A percentile compares a stretch with the other conserved stretches of the same genome.
phyloP scores from a whole-genome alignment of 2,888 invertebrate genomes.

The Thumatha senex region DNA sequence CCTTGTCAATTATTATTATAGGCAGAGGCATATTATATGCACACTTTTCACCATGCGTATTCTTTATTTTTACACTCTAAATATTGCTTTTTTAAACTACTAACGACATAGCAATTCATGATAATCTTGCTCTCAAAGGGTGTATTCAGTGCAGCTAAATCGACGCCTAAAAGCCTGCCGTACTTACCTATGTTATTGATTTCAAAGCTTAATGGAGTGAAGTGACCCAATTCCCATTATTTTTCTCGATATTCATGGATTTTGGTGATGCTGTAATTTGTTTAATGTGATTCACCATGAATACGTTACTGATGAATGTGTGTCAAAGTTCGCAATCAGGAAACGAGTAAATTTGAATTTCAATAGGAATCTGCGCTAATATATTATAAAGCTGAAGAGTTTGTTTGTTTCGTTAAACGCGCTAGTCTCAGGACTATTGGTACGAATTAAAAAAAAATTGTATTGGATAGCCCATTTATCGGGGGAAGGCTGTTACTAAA shows the following conservation, averaged over 20 bases:
- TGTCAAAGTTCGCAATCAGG: not conserved
- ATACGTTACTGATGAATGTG: conserved; percentile 7
- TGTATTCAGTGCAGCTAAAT: conserved; percentile 43
- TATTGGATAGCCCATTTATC: too few relatives aligned
- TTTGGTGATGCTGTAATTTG: conserved; percentile 5
- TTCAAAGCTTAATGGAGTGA: conserved; percentile 47
- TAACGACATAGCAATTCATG: conserved; percentile 3
- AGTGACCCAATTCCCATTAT: conserved; percentile 46
- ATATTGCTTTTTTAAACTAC: not conserved
- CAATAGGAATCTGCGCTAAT: not conserved
- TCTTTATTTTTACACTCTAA: not conserved
- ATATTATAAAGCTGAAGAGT: too few relatives aligned
- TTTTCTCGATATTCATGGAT: conserved; percentile 17
- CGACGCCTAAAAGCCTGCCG: conserved; percentile 43
- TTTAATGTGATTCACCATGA: conserved; percentile 3
- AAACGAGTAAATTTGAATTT: not conserved
- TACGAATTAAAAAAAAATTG: not conserved
- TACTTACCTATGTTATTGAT: conserved; percentile 52
- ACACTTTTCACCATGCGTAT: too few relatives aligned
- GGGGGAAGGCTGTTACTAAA: too few relatives aligned
- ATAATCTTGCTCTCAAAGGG: conserved; percentile 1
- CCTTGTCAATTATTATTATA: too few relatives aligned
- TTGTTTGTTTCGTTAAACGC: too few relatives aligned
- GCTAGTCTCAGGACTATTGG: too few relatives aligned
- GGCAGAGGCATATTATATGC: too few relatives aligned